Evolutionary conservation across 2,797 vertebrate genomes (phyloP).

Genomic region (Crax fasciolata): DNA sequence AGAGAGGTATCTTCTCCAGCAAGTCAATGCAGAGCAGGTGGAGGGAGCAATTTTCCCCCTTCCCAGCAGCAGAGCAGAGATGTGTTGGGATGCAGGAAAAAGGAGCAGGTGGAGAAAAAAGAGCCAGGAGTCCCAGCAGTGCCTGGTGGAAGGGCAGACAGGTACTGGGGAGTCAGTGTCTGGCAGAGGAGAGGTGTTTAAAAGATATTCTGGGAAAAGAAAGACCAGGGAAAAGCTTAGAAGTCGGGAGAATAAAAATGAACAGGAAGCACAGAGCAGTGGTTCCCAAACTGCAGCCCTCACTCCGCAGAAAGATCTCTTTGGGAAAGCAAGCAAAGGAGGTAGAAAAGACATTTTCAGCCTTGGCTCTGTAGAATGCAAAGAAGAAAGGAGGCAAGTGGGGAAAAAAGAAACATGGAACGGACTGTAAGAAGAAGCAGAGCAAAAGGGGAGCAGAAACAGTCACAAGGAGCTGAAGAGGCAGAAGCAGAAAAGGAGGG

Average conservation of each 20-base stretch:
- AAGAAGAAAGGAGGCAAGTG: constrained; percentile 30
- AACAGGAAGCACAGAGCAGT: neutral
- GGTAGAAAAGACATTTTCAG: constrained; percentile 44
- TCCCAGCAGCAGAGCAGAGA: constrained; percentile 1
- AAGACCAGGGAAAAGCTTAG: constrained; percentile 42
- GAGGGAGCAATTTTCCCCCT: constrained; percentile 47
- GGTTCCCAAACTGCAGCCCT: constrained; percentile 40
- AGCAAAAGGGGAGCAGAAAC: constrained; percentile 43
- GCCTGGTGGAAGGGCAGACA: neutral
- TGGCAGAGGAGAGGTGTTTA: constrained; percentile 48
- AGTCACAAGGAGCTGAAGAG: neutral
- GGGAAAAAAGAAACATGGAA: neutral
- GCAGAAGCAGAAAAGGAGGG: constrained; percentile 1
- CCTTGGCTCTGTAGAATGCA: constrained; percentile 14
- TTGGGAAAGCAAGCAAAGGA: constrained; percentile 35
- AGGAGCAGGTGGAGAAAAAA: constrained; percentile 42
- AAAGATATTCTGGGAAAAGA: constrained; percentile 60
- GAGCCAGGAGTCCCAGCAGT: constrained; percentile 34
- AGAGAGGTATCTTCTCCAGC: constrained; percentile 26
- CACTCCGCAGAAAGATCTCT: constrained; percentile 40
- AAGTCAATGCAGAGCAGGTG: constrained; percentile 23
- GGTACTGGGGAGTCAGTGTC: constrained; percentile 37
- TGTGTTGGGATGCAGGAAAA: constrained; percentile 8
- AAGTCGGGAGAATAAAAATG: constrained; percentile 47
- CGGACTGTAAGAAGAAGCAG: neutral